Conservation (phyloP, 2,888 invertebrate species). For the Andrena dorsata region DNA sequence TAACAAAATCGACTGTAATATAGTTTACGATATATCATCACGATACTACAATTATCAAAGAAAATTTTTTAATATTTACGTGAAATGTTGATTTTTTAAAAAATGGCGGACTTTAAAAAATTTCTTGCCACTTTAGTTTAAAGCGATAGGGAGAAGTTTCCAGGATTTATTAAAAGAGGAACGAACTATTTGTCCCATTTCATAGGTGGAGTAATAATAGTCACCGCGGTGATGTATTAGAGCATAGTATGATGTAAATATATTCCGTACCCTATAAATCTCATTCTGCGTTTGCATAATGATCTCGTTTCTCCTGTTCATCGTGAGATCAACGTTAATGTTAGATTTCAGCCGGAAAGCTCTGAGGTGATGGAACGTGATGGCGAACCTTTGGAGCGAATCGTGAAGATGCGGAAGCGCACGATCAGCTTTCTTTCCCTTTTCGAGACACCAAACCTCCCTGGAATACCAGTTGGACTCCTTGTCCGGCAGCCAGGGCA, state of each 20-base stretch:
- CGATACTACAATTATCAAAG: too few species aligned
- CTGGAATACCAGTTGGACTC: slow-evolving; percentile 83
- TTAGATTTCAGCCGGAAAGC: slow-evolving; percentile 82
- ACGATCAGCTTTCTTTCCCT: slow-evolving; percentile 86
- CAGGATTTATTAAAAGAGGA: too few species aligned
- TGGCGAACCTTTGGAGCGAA: slow-evolving; percentile 85
- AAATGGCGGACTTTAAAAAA: too few species aligned
- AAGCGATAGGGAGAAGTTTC: too few species aligned
- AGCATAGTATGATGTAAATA: background rate
- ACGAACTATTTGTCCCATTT: too few species aligned
- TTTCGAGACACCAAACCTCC: slow-evolving; percentile 83
- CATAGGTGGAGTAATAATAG: background rate
- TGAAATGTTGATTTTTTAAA: too few species aligned
- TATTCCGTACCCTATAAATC: slow-evolving; percentile 78
- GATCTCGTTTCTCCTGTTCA: slow-evolving; percentile 85
- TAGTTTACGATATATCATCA: too few species aligned
- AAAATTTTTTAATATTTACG: too few species aligned
- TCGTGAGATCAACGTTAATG: slow-evolving; percentile 85
- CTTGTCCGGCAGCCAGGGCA: slow-evolving; percentile 85
- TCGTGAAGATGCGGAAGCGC: slow-evolving; percentile 87
- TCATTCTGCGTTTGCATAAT: slow-evolving; percentile 83
- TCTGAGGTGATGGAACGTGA: slow-evolving; percentile 85
- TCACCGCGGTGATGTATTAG: background rate
- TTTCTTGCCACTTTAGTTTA: too few species aligned
- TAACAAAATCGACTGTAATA: too few species aligned